phyloP scores from a whole-genome alignment of 2,888 invertebrate genomes.

The Eurois occulta region DNA sequence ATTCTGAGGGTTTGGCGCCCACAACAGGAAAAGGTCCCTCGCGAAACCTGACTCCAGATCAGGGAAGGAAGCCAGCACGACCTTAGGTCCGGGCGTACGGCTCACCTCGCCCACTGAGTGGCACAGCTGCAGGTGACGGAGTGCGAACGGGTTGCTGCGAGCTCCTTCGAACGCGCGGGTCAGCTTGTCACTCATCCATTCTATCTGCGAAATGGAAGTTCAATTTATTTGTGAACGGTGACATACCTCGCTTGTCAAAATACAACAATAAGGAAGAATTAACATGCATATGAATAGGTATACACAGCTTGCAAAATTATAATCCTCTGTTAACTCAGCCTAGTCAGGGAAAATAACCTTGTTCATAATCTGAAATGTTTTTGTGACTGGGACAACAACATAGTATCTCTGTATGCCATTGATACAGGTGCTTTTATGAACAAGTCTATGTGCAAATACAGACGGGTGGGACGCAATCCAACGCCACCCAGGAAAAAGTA shows the following conservation, averaged over 20 bases:
- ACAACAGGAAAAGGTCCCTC: conserved; percentile 97
- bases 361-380: not conserved
- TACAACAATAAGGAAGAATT: too few relatives aligned
- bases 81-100: conserved; percentile 94
- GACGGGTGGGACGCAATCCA: not conserved
- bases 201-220: conserved; percentile 92
- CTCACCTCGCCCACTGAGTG: conserved; percentile 96
- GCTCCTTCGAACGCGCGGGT: conserved; percentile 98
- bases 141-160: conserved; percentile 98
- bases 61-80: conserved; percentile 98
- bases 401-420: not conserved
- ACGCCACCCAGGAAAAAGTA: not conserved
- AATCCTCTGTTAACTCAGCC: not conserved
- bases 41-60: conserved; percentile 99
- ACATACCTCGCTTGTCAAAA: too few relatives aligned
- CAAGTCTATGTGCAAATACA: not conserved
- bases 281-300: too few relatives aligned
- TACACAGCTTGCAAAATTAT: not conserved
- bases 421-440: not conserved
- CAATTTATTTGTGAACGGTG: too few relatives aligned
- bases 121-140: conserved; percentile 97
- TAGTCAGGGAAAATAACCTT: not conserved
- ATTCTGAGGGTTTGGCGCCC: conserved; percentile 98
- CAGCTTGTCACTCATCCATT: conserved; percentile 99
- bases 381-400: not conserved